Evolutionary conservation across 2,888 invertebrate species (phyloP).

Genomic region (Chaetogeoica ovagalla): DNA sequence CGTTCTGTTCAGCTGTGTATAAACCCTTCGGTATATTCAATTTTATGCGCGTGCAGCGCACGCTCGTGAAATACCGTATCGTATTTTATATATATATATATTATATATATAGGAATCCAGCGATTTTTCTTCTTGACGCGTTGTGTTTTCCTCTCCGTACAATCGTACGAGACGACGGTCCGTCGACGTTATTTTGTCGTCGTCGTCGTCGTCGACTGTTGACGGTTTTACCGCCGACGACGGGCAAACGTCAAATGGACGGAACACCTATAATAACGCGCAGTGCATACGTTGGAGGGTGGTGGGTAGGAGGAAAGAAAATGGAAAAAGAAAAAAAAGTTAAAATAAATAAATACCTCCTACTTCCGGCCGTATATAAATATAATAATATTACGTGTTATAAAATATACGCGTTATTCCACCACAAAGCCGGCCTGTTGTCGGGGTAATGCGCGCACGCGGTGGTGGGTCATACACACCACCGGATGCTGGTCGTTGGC

Average conservation of each 20-base stretch:
- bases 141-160: background rate
- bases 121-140: background rate
- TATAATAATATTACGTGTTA: background rate
- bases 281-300: too few species aligned
- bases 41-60: too few species aligned
- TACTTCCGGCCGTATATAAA: constrained; percentile 22
- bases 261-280: too few species aligned
- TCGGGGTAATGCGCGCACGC: constrained; percentile 8
- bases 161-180: background rate
- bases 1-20: too few species aligned
- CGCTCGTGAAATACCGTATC: too few species aligned
- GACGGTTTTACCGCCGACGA: background rate
- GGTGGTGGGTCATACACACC: background rate
- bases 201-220: constrained; percentile 6
- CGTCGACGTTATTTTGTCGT: constrained; percentile 28
- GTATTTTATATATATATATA: too few species aligned
- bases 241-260: too few species aligned
- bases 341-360: constrained; percentile 47
- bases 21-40: too few species aligned
- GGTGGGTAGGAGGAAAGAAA: background rate
- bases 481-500: constrained; percentile 52
- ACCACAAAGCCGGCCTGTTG: constrained; percentile 12
- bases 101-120: background rate
- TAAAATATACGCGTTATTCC: too few species aligned
- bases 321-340: constrained; percentile 27